Evolutionary conservation across 2,797 vertebrate genomes (phyloP).

Genomic region (Picus viridis): DNA sequence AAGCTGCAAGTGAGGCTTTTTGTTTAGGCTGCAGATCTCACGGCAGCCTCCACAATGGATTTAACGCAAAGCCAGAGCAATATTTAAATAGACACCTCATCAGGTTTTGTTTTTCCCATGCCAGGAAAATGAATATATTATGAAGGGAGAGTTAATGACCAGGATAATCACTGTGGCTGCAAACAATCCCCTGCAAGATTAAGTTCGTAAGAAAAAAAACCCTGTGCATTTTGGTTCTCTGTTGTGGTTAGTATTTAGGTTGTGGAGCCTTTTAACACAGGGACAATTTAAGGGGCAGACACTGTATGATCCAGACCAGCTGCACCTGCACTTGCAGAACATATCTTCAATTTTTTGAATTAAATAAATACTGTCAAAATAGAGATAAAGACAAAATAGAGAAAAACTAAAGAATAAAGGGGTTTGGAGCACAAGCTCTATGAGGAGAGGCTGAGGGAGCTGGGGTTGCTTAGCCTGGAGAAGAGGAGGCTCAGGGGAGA

Average conservation of each 20-base stretch:
- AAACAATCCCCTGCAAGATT: neutral
- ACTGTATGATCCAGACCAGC: neutral
- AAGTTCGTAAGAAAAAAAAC: neutral
- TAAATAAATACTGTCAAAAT: neutral
- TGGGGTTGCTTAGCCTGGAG: too few species aligned
- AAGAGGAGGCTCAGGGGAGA: too few species aligned
- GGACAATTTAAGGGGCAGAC: neutral
- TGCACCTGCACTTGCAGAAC: neutral
- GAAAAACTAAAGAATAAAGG: neutral
- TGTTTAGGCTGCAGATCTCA: neutral
- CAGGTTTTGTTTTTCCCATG: neutral
- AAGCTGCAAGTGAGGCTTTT: neutral
- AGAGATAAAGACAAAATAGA: neutral
- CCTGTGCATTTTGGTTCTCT: neutral
- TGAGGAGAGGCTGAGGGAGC: too few species aligned
- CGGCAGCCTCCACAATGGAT: neutral
- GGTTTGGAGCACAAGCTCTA: too few species aligned
- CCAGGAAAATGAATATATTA: neutral
- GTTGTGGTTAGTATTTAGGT: neutral
- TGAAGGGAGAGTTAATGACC: neutral
- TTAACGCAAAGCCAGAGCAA: neutral
- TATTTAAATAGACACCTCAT: neutral
- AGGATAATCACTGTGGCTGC: neutral
- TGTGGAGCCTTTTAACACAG: neutral
- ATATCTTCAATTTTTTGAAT: neutral